Conservation (phyloP, 2,113 vertebrate species). For the Macrotus californicus region DNA sequence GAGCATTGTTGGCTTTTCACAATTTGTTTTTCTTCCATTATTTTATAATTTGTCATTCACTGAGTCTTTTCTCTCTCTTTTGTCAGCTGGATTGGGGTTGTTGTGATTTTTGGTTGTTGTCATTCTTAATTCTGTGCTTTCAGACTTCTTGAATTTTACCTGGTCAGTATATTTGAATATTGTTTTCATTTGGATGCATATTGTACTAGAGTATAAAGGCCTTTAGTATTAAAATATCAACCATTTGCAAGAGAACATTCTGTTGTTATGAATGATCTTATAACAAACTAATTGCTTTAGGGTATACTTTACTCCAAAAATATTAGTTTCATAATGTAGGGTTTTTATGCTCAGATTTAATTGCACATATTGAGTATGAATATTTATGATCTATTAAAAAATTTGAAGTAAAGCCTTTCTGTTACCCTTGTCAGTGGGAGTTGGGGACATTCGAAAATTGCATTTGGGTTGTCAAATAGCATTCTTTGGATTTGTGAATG, state of each 20-base stretch:
- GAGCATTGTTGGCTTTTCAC: not conserved
- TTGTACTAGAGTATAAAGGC: not conserved
- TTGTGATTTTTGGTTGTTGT: not conserved
- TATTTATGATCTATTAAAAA: not conserved
- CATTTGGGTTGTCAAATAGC: not conserved
- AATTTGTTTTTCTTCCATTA: not conserved
- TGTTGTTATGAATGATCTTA: not conserved
- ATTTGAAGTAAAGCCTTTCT: not conserved
- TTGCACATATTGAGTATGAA: not conserved
- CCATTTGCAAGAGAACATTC: slow-evolving; percentile 6
- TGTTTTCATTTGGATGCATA: not conserved
- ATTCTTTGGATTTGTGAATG: slow-evolving; percentile 32
- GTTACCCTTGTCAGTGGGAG: not conserved
- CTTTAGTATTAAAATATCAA: not conserved
- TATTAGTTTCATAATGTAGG: not conserved
- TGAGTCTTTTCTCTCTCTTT: not conserved
- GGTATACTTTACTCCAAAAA: not conserved
- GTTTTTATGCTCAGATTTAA: slow-evolving; percentile 31
- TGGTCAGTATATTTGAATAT: not conserved
- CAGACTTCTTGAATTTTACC: not conserved
- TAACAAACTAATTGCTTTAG: not conserved
- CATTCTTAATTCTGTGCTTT: slow-evolving; percentile 18
- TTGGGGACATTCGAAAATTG: slow-evolving; percentile 13
- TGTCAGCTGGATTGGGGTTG: not conserved
- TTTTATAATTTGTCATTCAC: not conserved